These are phyloP conservation scores for Gallinago undulata DNA, from an alignment of 2,113 vertebrate species.

Conservation along the genomic window DNA sequence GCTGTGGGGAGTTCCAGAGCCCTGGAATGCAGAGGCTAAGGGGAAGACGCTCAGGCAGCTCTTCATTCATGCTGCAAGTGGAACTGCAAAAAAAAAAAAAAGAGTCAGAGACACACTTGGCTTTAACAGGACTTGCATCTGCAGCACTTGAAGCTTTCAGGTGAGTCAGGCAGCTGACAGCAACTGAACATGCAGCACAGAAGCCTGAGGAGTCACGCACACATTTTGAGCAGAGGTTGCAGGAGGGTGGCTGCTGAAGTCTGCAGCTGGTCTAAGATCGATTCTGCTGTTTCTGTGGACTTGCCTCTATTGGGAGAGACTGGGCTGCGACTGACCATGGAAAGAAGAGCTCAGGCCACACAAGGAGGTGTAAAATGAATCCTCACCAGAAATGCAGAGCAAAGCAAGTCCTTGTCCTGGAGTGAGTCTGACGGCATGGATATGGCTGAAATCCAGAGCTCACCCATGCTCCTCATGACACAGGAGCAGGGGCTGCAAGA, in stretches of 20 bases:
- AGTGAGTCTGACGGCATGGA: fast-evolving
- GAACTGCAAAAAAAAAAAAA: neutral
- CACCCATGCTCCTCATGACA: neutral
- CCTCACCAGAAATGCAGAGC: neutral
- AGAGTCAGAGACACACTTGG: neutral
- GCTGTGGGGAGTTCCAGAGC: neutral
- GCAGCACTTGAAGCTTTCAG: neutral
- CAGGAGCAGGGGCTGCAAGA: neutral
- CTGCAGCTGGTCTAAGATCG: fast-evolving
- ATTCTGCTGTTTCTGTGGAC: neutral
- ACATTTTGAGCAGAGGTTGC: neutral
- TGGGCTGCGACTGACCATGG: fast-evolving
- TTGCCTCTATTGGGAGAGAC: neutral
- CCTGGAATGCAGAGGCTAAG: neutral
- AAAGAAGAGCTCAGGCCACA: neutral
- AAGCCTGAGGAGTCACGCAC: neutral
- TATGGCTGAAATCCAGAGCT: neutral
- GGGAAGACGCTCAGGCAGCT: neutral
- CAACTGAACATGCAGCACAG: neutral
- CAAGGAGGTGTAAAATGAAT: neutral
- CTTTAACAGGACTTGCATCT: neutral
- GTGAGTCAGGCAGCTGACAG: neutral
- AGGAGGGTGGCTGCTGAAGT: neutral
- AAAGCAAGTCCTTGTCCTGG: neutral
- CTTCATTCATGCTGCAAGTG: neutral